Percentiles rank a stretch among this genome's conserved stretches.
phyloP scores from a whole-genome alignment of 2,113 vertebrate species.

The Anser brachyrhynchus region DNA sequence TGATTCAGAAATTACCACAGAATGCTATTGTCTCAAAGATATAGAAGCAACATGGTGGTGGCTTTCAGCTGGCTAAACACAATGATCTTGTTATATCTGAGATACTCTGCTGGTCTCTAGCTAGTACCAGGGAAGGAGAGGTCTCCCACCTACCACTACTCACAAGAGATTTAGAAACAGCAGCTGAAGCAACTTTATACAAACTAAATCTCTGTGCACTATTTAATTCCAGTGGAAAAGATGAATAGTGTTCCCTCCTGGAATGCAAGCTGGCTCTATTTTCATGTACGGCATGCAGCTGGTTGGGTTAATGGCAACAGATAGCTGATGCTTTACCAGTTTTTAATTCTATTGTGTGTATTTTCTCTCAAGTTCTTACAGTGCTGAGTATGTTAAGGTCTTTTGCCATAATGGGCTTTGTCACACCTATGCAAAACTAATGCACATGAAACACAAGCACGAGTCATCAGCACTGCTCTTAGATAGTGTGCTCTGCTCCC shows the following conservation, averaged over 20 bases:
- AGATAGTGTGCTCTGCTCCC: fast-evolving
- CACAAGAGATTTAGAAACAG: not conserved
- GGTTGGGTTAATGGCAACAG: not conserved
- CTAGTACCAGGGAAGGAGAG: not conserved
- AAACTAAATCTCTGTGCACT: not conserved
- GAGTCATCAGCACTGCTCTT: fast-evolving
- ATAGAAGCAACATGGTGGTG: not conserved
- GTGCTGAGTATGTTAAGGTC: not conserved
- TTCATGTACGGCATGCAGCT: not conserved
- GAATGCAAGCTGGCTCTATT: not conserved
- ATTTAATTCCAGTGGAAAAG: not conserved
- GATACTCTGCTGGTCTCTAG: not conserved
- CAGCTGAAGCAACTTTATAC: not conserved
- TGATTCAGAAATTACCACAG: not conserved
- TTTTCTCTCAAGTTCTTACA: not conserved
- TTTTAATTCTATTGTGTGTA: not conserved
- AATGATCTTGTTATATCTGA: not conserved
- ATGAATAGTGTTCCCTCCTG: fast-evolving
- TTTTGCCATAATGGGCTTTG: not conserved
- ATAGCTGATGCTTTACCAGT: not conserved
- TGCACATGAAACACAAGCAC: fast-evolving
- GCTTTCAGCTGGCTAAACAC: not conserved
- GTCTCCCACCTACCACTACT: not conserved
- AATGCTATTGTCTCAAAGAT: not conserved
- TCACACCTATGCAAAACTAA: not conserved